phyloP scores from a whole-genome alignment of 2,113 vertebrate species.

The Cichladusa arquata region DNA sequence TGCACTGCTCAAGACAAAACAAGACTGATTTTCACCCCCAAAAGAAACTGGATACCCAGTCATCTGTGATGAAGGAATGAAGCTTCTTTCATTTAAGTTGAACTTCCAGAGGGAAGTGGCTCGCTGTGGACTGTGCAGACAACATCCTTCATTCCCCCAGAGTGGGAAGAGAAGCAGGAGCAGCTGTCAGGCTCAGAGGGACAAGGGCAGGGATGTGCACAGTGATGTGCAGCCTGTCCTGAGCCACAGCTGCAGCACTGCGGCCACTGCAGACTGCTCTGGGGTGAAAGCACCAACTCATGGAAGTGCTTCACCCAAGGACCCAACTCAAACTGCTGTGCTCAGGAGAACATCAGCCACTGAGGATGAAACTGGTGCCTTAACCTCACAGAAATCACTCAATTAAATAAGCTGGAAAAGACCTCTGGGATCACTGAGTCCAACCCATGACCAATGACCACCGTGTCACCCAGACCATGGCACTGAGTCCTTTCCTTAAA shows the following conservation, averaged over 20 bases:
- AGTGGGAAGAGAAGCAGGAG: background rate
- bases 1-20: background rate
- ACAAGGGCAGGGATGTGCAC: background rate
- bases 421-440: fast-evolving
- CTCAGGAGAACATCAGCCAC: background rate
- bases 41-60: background rate
- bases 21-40: background rate
- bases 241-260: background rate
- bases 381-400: background rate
- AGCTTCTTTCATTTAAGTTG: background rate
- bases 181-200: background rate
- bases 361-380: background rate
- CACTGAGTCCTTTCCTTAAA: background rate
- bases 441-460: fast-evolving
- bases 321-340: background rate
- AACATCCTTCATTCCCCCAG: background rate
- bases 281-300: background rate
- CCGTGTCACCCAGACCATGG: fast-evolving
- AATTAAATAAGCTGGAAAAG: fast-evolving
- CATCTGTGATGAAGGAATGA: background rate
- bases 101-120: background rate
- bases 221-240: background rate
- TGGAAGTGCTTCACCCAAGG: background rate
- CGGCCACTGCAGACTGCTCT: fast-evolving
- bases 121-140: background rate